These are phyloP conservation scores for Athene cunicularia DNA, from an alignment of 2,113 vertebrate genomes.

Conservation along the genomic window DNA sequence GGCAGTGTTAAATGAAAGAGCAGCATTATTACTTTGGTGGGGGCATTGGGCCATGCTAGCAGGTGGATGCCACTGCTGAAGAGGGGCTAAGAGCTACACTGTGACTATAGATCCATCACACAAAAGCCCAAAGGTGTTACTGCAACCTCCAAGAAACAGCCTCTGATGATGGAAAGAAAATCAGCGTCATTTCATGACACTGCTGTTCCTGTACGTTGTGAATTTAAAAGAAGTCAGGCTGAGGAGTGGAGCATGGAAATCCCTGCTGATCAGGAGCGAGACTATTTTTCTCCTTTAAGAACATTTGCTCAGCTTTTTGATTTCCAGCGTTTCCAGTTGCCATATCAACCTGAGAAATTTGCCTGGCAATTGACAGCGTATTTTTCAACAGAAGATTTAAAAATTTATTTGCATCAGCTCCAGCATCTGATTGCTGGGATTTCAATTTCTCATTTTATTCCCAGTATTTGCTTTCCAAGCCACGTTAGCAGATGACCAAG, in stretches of 20 bases:
- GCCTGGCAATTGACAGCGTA: not conserved
- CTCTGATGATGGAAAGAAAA: not conserved
- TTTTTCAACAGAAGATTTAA: constrained; percentile 34
- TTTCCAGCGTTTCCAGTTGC: constrained; percentile 64
- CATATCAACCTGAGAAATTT: constrained; percentile 62
- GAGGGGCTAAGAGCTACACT: not conserved
- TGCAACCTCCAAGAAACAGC: not conserved
- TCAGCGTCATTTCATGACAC: not conserved
- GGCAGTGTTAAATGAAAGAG: not conserved
- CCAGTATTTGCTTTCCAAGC: not conserved
- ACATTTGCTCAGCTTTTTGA: constrained; percentile 36
- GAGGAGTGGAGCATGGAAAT: constrained; percentile 24
- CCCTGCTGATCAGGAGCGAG: constrained; percentile 25
- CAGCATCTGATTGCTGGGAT: not conserved
- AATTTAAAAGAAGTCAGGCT: not conserved
- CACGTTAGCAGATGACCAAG: not conserved
- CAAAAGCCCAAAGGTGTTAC: not conserved
- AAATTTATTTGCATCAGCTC: not conserved
- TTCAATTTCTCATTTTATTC: not conserved
- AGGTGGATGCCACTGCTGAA: not conserved
- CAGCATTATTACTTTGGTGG: not conserved
- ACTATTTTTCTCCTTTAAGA: constrained; percentile 35
- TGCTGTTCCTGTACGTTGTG: not conserved
- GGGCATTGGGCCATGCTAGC: not conserved
- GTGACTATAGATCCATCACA: not conserved